These are phyloP conservation scores for Entelurus aequoreus DNA, from an alignment of 2,113 vertebrate species.

Conservation along the genomic window DNA sequence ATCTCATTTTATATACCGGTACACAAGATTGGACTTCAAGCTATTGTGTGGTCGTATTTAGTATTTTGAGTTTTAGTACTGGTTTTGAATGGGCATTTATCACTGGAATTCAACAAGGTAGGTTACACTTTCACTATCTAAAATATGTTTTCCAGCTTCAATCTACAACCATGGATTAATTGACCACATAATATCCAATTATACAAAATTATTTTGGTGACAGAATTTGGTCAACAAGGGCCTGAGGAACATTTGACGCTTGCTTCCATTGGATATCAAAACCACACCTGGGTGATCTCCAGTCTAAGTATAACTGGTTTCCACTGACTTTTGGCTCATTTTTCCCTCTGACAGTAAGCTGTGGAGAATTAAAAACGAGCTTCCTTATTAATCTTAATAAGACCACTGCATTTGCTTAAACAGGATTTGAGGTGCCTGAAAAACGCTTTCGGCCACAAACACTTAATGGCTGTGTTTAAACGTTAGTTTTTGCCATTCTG, in stretches of 20 bases:
- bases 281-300: slow-evolving; percentile 32
- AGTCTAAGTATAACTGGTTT: slow-evolving; percentile 32
- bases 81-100: too few species aligned
- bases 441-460: not conserved
- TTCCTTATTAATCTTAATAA: slow-evolving; percentile 35
- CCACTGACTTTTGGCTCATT: slow-evolving; percentile 16
- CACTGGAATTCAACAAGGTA: too few species aligned
- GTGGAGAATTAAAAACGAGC: slow-evolving; percentile 6
- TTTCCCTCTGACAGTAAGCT: slow-evolving; percentile 18
- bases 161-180: not conserved
- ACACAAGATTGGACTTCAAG: too few species aligned
- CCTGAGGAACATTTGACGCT: not conserved
- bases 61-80: too few species aligned
- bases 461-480: not conserved
- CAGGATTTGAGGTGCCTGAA: not conserved
- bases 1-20: too few species aligned
- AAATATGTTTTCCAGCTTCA: not conserved
- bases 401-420: slow-evolving; percentile 4
- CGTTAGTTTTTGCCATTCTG: slow-evolving; percentile 1
- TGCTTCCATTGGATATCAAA: slow-evolving; percentile 23
- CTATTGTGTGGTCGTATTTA: not conserved
- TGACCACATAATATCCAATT: too few species aligned
- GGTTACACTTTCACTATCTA: not conserved
- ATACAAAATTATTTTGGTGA: slow-evolving; percentile 3
- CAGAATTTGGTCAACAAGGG: slow-evolving; percentile 5